Conservation (phyloP, 1,140 invertebrate species). For the Calosoma granatense region DNA sequence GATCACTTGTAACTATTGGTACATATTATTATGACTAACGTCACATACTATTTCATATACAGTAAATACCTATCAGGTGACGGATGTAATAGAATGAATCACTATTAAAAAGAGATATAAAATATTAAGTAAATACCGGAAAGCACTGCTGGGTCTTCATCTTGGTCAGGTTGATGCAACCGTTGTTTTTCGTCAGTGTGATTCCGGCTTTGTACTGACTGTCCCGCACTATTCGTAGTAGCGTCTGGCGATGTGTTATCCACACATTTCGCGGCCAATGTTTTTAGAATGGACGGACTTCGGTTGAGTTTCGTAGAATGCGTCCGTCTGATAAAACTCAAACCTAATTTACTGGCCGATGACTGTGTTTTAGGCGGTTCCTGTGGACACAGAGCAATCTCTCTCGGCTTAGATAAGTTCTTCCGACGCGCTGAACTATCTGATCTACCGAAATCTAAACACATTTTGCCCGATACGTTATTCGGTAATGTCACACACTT, state of each 20-base stretch:
- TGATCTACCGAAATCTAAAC: not conserved
- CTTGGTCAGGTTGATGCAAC: conserved; percentile 26
- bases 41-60: no score
- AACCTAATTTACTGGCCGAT: conserved; percentile 13
- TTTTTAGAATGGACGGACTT: conserved; percentile 48
- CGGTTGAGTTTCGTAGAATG: conserved; percentile 60
- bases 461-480: conserved; percentile 1
- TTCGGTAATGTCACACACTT: not conserved
- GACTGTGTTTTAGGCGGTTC: conserved; percentile 14
- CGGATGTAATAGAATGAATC: no score
- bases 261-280: conserved; percentile 35
- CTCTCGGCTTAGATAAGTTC: not conserved
- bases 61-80: no score
- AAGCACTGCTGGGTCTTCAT: conserved; percentile 51
- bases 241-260: conserved; percentile 36
- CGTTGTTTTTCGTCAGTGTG: conserved; percentile 33
- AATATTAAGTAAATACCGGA: conserved; percentile 39
- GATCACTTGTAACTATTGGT: no score
- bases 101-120: no score
- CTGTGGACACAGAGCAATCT: not conserved
- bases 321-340: conserved; percentile 53
- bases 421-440: not conserved
- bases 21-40: no score
- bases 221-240: conserved; percentile 30
- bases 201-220: conserved; percentile 30